Evolutionary conservation across 2,797 vertebrate genomes (phyloP), one percentile per base, ranked within the genome.

Genomic region (Danio tinwini): DNA sequence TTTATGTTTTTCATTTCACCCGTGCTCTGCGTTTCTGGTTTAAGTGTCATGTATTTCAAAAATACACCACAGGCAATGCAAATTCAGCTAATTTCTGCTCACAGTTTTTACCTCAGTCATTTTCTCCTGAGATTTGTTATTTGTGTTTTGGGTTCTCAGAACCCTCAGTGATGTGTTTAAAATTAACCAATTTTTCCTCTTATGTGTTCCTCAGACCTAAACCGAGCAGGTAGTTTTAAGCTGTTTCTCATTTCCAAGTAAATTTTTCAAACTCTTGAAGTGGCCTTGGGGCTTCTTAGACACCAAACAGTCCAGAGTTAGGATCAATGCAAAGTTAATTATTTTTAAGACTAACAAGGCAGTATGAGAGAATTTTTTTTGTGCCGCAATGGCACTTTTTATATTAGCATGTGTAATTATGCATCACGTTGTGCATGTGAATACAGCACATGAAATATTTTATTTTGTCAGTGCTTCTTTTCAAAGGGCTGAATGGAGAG

Each of bases 401-500:
- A 45, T 19, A 47, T 58, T 58, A 44, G 8, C n/a, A 45, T 17
- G 40, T 42, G 37, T 42, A 40, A 55, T 42, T 19, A 39, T 70
- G n/a, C n/a, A 53, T 42, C 6, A 55, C 68, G 19, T 55, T 67
- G 47, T 49, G 64, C 21, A 37, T 17, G 37, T 8, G 68, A 49
- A 13, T 56, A 56, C n/a, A 19, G 39, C 53, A 45, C 19, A 71
- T 55, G 0, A n/a, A 29, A 49, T 61, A 37, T 49, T 39, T 12
- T 5, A 56, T 72, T 58, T 16, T 45, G 12, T 29, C 9, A 49
- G 44, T 62, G 14, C 29, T 62, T n/a, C n/a, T n/a, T 74, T 50
- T 74, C 44, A 74, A 50, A 62, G 29, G 29, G 42, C 42, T 50
- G 7, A 74, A 62, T 62, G 16, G 58, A 45, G n/a, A 63, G 59